phyloP scores from a whole-genome alignment of 2,888 invertebrate genomes.

The Antheraea assamensis region DNA sequence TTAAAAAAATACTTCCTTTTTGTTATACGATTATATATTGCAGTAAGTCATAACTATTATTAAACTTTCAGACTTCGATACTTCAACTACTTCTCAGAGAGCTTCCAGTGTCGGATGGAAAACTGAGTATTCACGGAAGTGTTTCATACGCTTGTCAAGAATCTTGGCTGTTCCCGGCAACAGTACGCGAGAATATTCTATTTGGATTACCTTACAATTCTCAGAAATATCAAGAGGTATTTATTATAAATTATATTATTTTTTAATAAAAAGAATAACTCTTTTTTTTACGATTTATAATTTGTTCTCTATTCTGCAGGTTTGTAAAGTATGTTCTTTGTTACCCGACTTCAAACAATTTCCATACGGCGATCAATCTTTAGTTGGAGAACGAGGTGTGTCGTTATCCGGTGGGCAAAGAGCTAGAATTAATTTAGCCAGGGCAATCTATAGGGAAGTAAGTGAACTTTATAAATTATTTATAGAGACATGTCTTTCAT shows the following conservation, averaged over 20 bases:
- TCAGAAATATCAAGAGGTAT: slow-evolving; percentile 84
- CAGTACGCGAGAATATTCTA: slow-evolving; percentile 91
- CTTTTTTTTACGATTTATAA: slow-evolving; percentile 22
- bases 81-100: slow-evolving; percentile 87
- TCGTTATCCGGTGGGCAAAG: slow-evolving; percentile 92
- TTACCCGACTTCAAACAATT: slow-evolving; percentile 87
- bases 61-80: slow-evolving; percentile 79
- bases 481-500: neutral
- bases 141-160: slow-evolving; percentile 91
- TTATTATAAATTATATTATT: neutral
- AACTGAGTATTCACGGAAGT: slow-evolving; percentile 82
- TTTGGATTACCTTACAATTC: slow-evolving; percentile 86
- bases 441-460: slow-evolving; percentile 89
- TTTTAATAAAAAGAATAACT: slow-evolving; percentile 19
- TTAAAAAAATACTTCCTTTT: too few species aligned
- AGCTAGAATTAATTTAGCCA: slow-evolving; percentile 90
- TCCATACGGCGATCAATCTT: slow-evolving; percentile 88
- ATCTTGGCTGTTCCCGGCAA: slow-evolving; percentile 90
- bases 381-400: slow-evolving; percentile 92
- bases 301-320: slow-evolving; percentile 50
- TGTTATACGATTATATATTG: neutral
- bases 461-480: slow-evolving; percentile 40
- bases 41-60: slow-evolving; percentile 17
- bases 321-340: slow-evolving; percentile 85
- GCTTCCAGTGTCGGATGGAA: slow-evolving; percentile 82